phyloP scores from a whole-genome alignment of 2,113 vertebrate species.

The Leptosomus discolor region DNA sequence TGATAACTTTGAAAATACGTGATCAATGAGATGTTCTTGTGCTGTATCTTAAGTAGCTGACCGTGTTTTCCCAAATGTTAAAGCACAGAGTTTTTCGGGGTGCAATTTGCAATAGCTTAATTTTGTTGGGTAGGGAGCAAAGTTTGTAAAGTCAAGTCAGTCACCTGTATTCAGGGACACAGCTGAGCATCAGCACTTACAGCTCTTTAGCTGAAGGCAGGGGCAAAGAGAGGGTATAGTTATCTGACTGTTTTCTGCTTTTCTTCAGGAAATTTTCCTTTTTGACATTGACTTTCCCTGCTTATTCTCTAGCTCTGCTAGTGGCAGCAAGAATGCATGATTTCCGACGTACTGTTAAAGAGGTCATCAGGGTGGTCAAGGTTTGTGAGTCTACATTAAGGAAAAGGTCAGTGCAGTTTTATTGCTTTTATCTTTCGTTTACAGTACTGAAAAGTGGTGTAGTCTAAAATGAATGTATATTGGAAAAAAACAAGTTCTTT shows the following conservation, averaged over 20 bases:
- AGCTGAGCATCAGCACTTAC: background rate
- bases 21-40: background rate
- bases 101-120: background rate
- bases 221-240: background rate
- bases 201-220: background rate
- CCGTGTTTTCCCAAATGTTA: background rate
- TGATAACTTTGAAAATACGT: background rate
- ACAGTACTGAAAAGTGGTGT: background rate
- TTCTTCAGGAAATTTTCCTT: background rate
- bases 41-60: background rate
- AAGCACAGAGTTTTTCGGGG: background rate
- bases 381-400: slow-evolving; percentile 92
- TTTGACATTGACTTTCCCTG: slow-evolving; percentile 15
- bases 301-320: slow-evolving; percentile 82
- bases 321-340: slow-evolving; percentile 94
- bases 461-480: background rate
- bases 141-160: background rate
- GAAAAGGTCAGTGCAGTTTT: slow-evolving; percentile 82
- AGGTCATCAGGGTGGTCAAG: slow-evolving; percentile 92
- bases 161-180: background rate
- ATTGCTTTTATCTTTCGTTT: background rate
- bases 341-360: slow-evolving; percentile 91
- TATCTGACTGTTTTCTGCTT: background rate
- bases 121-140: background rate
- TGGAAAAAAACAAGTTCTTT: background rate